Percentiles rank a stretch among this genome's conserved stretches.
These are phyloP conservation scores for Dipus sagitta DNA, from an alignment of 2,797 vertebrate species.

Conservation along the genomic window DNA sequence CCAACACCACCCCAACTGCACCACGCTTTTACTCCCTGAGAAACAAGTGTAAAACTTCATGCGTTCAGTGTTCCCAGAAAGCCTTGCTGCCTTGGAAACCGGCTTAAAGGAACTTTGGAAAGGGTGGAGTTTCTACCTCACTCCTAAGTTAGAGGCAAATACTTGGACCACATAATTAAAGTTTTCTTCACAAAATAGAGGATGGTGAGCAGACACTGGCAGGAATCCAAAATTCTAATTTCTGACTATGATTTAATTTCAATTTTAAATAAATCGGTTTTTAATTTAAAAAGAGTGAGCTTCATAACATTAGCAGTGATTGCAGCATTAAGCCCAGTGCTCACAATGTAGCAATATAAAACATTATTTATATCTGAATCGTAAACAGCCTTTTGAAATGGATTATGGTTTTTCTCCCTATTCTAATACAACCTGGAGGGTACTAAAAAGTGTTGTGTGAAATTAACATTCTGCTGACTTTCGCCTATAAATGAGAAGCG, in stretches of 20 bases:
- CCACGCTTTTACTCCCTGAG: constrained; percentile 16
- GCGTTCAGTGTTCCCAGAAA: constrained; percentile 77
- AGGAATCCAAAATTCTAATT: constrained; percentile 98
- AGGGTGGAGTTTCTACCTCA: constrained; percentile 79
- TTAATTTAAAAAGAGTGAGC: constrained; percentile 98
- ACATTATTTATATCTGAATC: constrained; percentile 93
- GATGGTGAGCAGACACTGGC: constrained; percentile 92
- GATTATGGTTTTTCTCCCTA: constrained; percentile 92
- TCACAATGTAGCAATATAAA: constrained; percentile 95
- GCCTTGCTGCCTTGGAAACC: constrained; percentile 68
- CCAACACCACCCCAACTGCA: background rate
- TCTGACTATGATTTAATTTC: constrained; percentile 99
- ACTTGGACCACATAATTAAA: constrained; percentile 92
- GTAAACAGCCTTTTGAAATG: constrained; percentile 96
- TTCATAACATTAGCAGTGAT: constrained; percentile 95
- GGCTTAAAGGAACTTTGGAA: constrained; percentile 78
- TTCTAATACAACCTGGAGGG: constrained; percentile 96
- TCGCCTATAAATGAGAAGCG: constrained; percentile 94
- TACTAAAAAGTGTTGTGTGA: constrained; percentile 95
- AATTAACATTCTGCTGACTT: constrained; percentile 97
- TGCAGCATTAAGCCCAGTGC: constrained; percentile 92
- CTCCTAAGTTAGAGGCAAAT: constrained; percentile 85
- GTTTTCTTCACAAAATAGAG: constrained; percentile 94
- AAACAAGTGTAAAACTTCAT: constrained; percentile 33
- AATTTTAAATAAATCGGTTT: constrained; percentile 99